Evolutionary conservation across 2,113 vertebrate species (phyloP).

Genomic region (Lepus timidus): DNA sequence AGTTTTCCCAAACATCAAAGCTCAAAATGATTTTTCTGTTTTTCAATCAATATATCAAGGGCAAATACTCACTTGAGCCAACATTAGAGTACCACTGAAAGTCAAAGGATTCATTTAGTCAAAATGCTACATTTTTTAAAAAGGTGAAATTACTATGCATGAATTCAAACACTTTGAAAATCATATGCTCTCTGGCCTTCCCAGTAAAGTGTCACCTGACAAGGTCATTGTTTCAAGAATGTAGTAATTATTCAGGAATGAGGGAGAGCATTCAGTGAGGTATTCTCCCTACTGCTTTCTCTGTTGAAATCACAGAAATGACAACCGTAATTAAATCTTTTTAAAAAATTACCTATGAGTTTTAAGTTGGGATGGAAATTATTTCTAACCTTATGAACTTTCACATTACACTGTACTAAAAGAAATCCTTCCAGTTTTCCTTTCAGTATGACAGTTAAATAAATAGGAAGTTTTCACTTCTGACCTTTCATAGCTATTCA

Average conservation of each 20-base stretch:
- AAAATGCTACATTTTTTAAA: conserved; percentile 67
- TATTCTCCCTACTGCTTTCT: conserved; percentile 66
- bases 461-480: conserved; percentile 64
- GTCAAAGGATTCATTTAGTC: conserved; percentile 65
- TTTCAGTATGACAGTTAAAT: conserved; percentile 70
- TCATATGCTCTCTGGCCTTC: conserved; percentile 67
- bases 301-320: conserved; percentile 72
- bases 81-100: conserved; percentile 51
- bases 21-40: conserved; percentile 57
- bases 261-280: conserved; percentile 50
- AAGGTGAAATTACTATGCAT: conserved; percentile 70
- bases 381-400: conserved; percentile 80
- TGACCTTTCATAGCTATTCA: conserved; percentile 66
- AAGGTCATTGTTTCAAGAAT: conserved; percentile 77
- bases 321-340: conserved; percentile 81
- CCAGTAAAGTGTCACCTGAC: conserved; percentile 65
- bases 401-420: conserved; percentile 68
- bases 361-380: conserved; percentile 79
- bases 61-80: conserved; percentile 43
- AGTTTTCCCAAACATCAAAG: conserved; percentile 23
- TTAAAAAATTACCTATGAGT: conserved; percentile 67
- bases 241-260: conserved; percentile 61
- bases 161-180: conserved; percentile 73
- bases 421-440: conserved; percentile 69
- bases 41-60: conserved; percentile 32